Conservation (phyloP, 2,113 vertebrate species). For the Gavialis gangeticus region DNA sequence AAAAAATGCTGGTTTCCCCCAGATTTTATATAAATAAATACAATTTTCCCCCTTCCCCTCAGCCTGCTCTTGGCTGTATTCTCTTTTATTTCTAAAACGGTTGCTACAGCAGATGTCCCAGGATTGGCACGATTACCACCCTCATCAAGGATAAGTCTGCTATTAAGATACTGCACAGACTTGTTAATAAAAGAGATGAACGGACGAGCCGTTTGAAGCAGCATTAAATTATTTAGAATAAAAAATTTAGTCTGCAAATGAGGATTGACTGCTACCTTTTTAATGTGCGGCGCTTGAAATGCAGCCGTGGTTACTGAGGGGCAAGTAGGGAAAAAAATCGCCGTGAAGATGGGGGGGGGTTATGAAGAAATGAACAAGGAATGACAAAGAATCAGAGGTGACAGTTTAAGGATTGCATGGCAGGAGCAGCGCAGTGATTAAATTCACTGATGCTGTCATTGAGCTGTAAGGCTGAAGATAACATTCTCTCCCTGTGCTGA, state of each 20-base stretch:
- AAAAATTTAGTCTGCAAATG: conserved; percentile 50
- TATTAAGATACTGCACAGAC: background rate
- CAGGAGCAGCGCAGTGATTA: conserved; percentile 81
- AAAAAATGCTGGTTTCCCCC: conserved; percentile 34
- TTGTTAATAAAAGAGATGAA: conserved; percentile 39
- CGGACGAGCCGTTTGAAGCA: conserved; percentile 30
- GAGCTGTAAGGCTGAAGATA: conserved; percentile 82
- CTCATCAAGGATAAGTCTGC: background rate
- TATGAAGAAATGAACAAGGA: conserved; percentile 20
- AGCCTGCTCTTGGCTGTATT: conserved; percentile 3
- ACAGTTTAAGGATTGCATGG: conserved; percentile 74
- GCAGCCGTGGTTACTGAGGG: conserved; percentile 75
- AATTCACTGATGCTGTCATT: conserved; percentile 84
- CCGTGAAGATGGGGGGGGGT: conserved; percentile 1
- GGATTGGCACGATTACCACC: background rate
- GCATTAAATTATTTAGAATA: conserved; percentile 58
- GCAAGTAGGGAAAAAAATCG: conserved; percentile 53
- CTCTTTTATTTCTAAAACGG: background rate
- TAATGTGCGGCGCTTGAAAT: conserved; percentile 60
- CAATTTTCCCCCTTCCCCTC: background rate
- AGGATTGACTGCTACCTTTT: conserved; percentile 41
- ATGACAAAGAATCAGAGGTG: conserved; percentile 78
- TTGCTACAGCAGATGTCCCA: background rate
- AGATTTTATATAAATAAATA: background rate
- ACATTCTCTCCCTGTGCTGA: conserved; percentile 86